phyloP scores from a whole-genome alignment of 2,888 invertebrate species.

The Amblyjoppa fuscipennis region DNA sequence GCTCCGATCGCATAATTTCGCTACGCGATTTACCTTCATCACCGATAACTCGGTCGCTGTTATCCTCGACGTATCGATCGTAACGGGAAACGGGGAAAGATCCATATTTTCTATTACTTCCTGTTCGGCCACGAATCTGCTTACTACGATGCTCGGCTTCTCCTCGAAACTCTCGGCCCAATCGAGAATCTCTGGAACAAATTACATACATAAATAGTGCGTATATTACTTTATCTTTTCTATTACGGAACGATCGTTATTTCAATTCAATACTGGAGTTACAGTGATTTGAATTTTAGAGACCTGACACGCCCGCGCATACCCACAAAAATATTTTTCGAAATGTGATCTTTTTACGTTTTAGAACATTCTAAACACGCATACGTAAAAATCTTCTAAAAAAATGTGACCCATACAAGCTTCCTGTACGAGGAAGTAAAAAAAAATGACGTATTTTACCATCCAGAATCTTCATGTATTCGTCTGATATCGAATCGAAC shows the following conservation, averaged over 20 bases:
- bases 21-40: slow-evolving; percentile 72
- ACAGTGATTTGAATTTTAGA: too few species aligned
- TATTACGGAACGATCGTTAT: not conserved
- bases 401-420: too few species aligned
- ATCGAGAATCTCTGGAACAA: slow-evolving; percentile 78
- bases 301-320: too few species aligned
- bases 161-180: slow-evolving; percentile 68
- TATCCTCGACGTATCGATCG: slow-evolving; percentile 71
- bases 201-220: not conserved
- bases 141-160: slow-evolving; percentile 59
- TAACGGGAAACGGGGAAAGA: slow-evolving; percentile 76
- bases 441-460: slow-evolving; percentile 70
- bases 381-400: too few species aligned
- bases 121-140: slow-evolving; percentile 75
- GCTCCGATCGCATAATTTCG: not conserved
- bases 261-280: not conserved
- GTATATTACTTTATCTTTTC: not conserved
- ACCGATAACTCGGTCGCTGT: slow-evolving; percentile 75
- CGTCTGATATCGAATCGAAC: slow-evolving; percentile 76
- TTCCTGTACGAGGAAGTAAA: too few species aligned
- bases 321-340: too few species aligned
- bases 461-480: slow-evolving; percentile 78
- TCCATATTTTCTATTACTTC: slow-evolving; percentile 76
- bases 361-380: too few species aligned
- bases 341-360: too few species aligned